Evolutionary conservation across 37 sponge, comb jelly and placozoan species (phyloP).

Genomic region (Beroe forskalii): DNA sequence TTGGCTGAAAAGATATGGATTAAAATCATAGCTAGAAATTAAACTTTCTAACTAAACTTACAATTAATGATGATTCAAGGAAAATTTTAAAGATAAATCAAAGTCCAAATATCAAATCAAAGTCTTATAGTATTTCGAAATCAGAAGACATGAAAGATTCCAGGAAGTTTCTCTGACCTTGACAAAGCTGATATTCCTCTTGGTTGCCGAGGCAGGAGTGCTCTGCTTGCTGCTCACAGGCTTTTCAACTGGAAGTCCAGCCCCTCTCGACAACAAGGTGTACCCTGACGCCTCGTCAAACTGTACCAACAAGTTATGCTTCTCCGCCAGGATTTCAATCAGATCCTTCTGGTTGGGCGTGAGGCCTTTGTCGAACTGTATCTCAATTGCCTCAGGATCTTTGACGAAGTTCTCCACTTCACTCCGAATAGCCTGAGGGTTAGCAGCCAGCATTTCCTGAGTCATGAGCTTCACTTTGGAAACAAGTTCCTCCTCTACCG

Average conservation of each 20-base stretch:
- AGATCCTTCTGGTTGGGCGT: neutral
- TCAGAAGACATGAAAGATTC: no score
- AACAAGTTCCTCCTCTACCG: neutral
- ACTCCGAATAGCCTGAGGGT: neutral
- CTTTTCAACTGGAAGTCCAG: no score
- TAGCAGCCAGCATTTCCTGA: neutral
- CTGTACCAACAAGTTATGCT: neutral
- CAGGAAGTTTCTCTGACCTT: no score
- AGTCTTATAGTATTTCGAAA: no score
- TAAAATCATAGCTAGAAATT: no score
- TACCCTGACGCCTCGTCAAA: neutral
- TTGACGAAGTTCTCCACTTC: neutral
- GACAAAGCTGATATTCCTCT: no score
- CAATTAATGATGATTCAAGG: no score
- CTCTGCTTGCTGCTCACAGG: no score
- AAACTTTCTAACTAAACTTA: no score
- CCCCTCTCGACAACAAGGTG: neutral
- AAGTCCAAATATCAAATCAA: no score
- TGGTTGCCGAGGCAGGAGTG: no score
- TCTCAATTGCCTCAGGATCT: neutral
- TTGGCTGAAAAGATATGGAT: neutral
- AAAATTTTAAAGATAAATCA: no score
- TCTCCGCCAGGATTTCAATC: conserved; percentile 4
- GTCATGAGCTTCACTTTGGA: neutral
- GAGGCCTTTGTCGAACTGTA: neutral